Base-by-base conservation (phyloP, 2,888 invertebrate genomes). In the Netelia inedita region DNA sequence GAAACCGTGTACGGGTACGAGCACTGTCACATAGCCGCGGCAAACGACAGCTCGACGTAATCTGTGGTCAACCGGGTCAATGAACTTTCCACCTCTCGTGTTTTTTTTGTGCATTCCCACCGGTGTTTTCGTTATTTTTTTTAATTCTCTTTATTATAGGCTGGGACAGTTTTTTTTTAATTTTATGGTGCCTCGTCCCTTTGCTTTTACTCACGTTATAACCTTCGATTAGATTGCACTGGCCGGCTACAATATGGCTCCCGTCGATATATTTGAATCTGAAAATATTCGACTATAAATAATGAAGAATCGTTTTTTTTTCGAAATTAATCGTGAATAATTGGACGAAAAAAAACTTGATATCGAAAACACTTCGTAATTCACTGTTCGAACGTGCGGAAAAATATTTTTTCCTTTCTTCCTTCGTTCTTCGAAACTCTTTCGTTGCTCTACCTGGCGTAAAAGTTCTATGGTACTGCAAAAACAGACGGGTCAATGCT, bases 11-110 rank as follows among this genome's bases (percentile, higher is more conserved):
- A 35, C 41, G 23, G n/a, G 43, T 57, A 57, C 19, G 55, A 43
- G 59, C 16, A 57, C 53, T 57, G 75, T 76, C 66, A 75, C 55
- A 65, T 16, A 21, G 10, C 28, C 14, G 75, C 35, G 41, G 53
- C 55, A 76, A 76, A 66, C 55, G 66, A 66, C 43, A 76, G 66
- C 55, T 55, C 57, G n/a, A 28, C 55, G 66, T 66, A 76, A 76
- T 76, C 66, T 66, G 55, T 66, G 55, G 9, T 23, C 23, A 66
- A 76, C 75, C 6, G 65, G 16, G 66, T 66, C 57, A 16, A 57
- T 53, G 66, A 65, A 35, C 55, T 55, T 57, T 66, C 53, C 57
- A 43, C 21, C 21, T 35, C 23, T 63, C 63, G 23, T 10, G 16
- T 21, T 59, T 21, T 10, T 19, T 35, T 35, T 35, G 6, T 35